Evolutionary conservation across 2,113 vertebrate species (phyloP), one percentile per base, ranked within the genome.

Genomic region (Oreochromis spilurus): DNA sequence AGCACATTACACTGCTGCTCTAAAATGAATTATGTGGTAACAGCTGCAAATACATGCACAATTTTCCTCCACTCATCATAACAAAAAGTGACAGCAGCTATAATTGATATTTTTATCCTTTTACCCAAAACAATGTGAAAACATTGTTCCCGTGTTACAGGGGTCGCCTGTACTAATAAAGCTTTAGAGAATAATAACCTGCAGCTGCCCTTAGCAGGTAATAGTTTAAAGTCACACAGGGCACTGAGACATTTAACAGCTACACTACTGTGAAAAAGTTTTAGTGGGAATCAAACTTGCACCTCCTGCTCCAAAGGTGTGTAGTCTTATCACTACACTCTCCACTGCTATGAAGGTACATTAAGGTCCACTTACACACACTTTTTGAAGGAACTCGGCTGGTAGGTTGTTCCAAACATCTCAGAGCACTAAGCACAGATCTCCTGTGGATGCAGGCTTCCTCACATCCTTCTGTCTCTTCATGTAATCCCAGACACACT

Each of bases 1-100:
- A 72, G 21, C 38, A 10, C 38, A 45, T 45, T 45, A 26, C 17
- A 26, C 38, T 14, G 2, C 67, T 72, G 12, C 38, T 40, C 3
- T 26, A 17, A 72, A 17, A 72, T 0, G 0, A 26, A 16, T 40
- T n/a, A 26, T 26, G 1, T 0, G 21, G 67, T 17, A 72, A 26
- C 67, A 10, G 67, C 21, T 26, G 67, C 5, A 45, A 43, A 43
- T 9, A 2, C 2, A 9, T 4, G n/a, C 38, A 72, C 13, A 72
- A 10, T 1, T 26, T 24, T 26, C 67, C 38, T 45, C 13, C 60
- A n/a, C 10, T 43, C n/a, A 26, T 67, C 24, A 57, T 0, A 1
- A 21, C 0, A 70, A 43, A 70, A 43, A 43, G 7, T 70, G 65
- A 2, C 65, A 70, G 21, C 38, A 43, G 38, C 38, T 43, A 9